Base-by-base conservation (phyloP, 1,140 invertebrate species). In the Procambarus clarkii region DNA sequence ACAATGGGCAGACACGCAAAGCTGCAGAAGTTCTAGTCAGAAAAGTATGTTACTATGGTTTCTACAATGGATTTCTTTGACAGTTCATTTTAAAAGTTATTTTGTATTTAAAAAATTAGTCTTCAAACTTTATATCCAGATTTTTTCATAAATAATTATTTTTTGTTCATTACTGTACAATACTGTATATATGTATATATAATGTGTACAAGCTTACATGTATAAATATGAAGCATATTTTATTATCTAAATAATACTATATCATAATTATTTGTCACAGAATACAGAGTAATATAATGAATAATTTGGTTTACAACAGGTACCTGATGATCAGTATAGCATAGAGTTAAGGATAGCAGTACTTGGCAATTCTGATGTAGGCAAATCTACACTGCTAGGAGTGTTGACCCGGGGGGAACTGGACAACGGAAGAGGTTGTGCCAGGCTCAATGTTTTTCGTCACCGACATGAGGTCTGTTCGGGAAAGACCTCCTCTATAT, bases 381-480 rank as follows among this genome's bases (percentile, higher is more conserved):
- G 98, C 3, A 99, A 99, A 94, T 98, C 97, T 48, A 99, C 98
- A 3, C 95, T 99, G 45, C 95, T 99, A 54, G 98, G 98, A 45
- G 98, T 99, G 13, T 95, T 99, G 18, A 99, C 98, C 0, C 98
- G 99, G 94, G 98, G 98, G 44, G 97, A 98, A 94, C 95, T 98
- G 82, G 99, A 99, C 94, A 99, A 99, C 95, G 99, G 99, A 0
- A 95, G 98, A 92, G 99, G 99, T 21, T 96, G 97, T 93, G 98
- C 99, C 0, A 96, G 99, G 64, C 95, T 99, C 0, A 99, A 99
- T 95, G 97, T 99, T 96, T 98, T 99, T 94, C 95, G 98, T 15
- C 98, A 99, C 94, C 95, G 98, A 92, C 99, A 99, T 95, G 99
- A 99, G 95, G 98, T 99, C 93, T 97, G 98, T 94, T 97, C 98